These are phyloP conservation scores for Drosophila sechellia DNA, from an alignment of 1,140 invertebrate species.

Conservation along the genomic window DNA sequence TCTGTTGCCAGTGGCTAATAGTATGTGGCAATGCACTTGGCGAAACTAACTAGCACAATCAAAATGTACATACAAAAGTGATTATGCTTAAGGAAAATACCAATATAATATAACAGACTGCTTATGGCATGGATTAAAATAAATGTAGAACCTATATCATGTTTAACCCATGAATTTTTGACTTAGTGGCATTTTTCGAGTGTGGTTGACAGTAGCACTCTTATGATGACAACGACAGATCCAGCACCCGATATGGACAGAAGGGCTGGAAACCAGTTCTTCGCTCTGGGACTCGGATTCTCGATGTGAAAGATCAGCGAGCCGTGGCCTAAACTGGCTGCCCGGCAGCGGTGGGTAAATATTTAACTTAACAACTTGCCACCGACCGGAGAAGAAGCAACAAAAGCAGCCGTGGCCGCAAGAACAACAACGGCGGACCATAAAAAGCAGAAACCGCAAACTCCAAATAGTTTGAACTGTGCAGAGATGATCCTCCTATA, in stretches of 20 bases:
- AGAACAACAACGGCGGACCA: slow-evolving; percentile 44
- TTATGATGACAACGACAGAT: slow-evolving; percentile 60
- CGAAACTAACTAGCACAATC: background rate
- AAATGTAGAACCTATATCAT: background rate
- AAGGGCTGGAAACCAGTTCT: slow-evolving; percentile 60
- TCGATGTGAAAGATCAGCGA: slow-evolving; percentile 39
- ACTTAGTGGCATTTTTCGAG: slow-evolving; percentile 1
- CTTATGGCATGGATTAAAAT: too few relatives aligned
- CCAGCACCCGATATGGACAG: slow-evolving; percentile 66
- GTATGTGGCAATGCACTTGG: slow-evolving; percentile 23
- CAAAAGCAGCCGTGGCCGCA: slow-evolving; percentile 34
- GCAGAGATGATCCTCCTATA: slow-evolving; percentile 26
- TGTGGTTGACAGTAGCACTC: slow-evolving; percentile 33
- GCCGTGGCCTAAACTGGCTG: slow-evolving; percentile 33
- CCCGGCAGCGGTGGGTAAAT: slow-evolving; percentile 60
- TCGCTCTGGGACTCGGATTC: slow-evolving; percentile 6
- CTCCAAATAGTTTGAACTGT: slow-evolving; percentile 34
- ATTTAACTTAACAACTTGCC: slow-evolving; percentile 79
- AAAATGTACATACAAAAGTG: too few relatives aligned
- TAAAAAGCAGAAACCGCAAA: slow-evolving; percentile 73
- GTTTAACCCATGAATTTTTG: too few relatives aligned
- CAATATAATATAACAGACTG: too few relatives aligned
- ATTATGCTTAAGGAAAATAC: too few relatives aligned
- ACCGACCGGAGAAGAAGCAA: slow-evolving; percentile 53
- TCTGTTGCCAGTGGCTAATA: slow-evolving; percentile 43